Percentiles rank a stretch among this genome's conserved stretches.
phyloP scores from a whole-genome alignment of 2,797 vertebrate genomes.

The Rhinogobio ventralis region DNA sequence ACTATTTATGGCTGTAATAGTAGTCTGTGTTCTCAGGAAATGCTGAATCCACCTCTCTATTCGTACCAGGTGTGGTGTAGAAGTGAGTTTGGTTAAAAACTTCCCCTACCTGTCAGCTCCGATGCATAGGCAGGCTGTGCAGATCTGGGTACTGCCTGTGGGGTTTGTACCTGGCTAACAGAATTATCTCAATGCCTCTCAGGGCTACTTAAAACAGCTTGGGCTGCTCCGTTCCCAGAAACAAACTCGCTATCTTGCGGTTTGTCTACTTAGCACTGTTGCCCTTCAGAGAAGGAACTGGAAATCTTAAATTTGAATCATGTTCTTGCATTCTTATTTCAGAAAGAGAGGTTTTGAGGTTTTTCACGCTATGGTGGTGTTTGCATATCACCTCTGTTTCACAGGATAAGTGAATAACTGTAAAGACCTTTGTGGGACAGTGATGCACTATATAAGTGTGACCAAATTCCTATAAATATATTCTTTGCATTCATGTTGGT shows the following conservation, averaged over 20 bases:
- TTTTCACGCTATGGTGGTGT: not conserved
- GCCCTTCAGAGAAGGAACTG: not conserved
- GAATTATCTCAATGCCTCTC: constrained; percentile 45
- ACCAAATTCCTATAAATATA: not conserved
- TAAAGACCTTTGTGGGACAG: not conserved
- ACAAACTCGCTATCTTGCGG: not conserved
- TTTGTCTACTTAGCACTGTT: constrained; percentile 18
- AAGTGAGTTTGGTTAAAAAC: constrained; percentile 71
- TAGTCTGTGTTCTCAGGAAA: constrained; percentile 79
- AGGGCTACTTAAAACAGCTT: constrained; percentile 30
- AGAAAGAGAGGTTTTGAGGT: not conserved
- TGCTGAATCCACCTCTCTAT: constrained; percentile 68
- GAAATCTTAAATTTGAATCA: not conserved
- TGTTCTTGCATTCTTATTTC: not conserved
- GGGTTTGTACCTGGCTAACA: constrained; percentile 52
- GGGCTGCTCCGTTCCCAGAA: constrained; percentile 22
- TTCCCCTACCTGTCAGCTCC: constrained; percentile 72
- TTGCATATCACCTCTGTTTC: not conserved
- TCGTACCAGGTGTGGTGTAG: constrained; percentile 74
- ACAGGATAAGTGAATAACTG: not conserved
- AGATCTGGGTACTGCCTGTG: constrained; percentile 61
- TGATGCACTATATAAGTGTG: not conserved
- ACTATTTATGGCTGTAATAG: constrained; percentile 67
- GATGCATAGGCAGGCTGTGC: constrained; percentile 60
- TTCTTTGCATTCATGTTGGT: not conserved